Base-by-base conservation (phyloP, 2,888 invertebrate genomes). In the Salticus scenicus region DNA sequence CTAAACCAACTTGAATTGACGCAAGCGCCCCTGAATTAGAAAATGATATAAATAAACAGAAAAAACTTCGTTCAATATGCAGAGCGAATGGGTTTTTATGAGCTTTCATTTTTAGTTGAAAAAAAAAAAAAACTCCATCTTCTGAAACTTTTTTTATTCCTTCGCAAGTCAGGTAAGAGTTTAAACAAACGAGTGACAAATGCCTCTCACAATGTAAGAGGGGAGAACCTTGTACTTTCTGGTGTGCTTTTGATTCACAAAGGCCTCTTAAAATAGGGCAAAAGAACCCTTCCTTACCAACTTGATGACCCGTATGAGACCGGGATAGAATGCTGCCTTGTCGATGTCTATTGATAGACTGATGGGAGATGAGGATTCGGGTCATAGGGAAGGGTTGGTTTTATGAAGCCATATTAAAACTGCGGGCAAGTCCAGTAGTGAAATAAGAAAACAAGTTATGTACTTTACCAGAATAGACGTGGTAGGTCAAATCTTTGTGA, bases 261-360 rank as follows among this genome's bases (percentile, higher is more conserved):
- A 78, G 24, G 41, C 69, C 70, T 14, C 33, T n/a, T 42, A 78
- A 63, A 78, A 71, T 47, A 67, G 73, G 74, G 30, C 37, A 63
- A 63, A 47, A 63, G 81, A 81, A 81, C 81, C 81, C 81, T 81
- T 81, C 73, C 81, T 74, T 81, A 74, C 81, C 81, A 69, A 70
- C 47, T 63, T 81, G 74, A 70, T 74, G 81, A 81, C 81, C 74
- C 74, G 74, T 75, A 75, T 63, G 74, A 81, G 41, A 63, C 63
- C 30, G 41, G 74, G 63, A 17, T 70, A 74, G 69, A 81, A 75
- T 75, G 47, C 74, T 63, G 63, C 67, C 42, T 72, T 70, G 72
- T 47, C 33, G 47, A 47, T 24, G 63, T 64, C 47, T 72, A 64
- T 79, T 79, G 79, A 81, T 81, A 69, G 57, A 81, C 63, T 63